Percentiles rank a stretch among this genome's conserved stretches.
Evolutionary conservation across 1,140 invertebrate species (phyloP).

Genomic region (Saccostrea cuccullata): DNA sequence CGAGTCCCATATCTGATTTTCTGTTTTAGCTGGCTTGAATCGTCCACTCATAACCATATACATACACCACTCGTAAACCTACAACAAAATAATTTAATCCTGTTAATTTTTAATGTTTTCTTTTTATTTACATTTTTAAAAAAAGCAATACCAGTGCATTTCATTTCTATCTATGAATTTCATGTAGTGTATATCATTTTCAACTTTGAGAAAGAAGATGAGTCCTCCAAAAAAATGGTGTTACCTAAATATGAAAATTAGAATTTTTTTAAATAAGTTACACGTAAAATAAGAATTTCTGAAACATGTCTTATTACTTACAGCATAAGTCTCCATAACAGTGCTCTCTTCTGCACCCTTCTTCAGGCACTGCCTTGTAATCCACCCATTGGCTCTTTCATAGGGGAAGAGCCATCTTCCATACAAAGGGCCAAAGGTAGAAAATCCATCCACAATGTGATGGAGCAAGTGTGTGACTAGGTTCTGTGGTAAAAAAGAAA

Average conservation of each 20-base stretch:
- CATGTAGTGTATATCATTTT: too few species aligned
- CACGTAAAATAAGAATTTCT: too few species aligned
- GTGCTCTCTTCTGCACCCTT: neutral
- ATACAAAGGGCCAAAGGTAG: slow-evolving; percentile 33
- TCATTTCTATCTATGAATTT: too few species aligned
- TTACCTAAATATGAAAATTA: too few species aligned
- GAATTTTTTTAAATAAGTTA: too few species aligned
- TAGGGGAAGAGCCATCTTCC: slow-evolving; percentile 19
- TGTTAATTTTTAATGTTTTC: too few species aligned
- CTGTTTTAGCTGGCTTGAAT: too few species aligned
- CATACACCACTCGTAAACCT: slow-evolving; percentile 15
- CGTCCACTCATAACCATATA: neutral
- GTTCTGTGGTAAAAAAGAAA: slow-evolving; percentile 32
- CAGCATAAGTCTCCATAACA: slow-evolving; percentile 12
- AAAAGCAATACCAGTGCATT: too few species aligned
- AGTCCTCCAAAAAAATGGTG: too few species aligned
- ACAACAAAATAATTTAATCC: neutral
- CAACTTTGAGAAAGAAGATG: too few species aligned
- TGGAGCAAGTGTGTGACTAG: slow-evolving; percentile 38
- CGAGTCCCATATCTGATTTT: too few species aligned
- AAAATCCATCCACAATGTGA: slow-evolving; percentile 18
- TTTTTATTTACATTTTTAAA: too few species aligned
- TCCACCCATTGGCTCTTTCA: slow-evolving; percentile 33
- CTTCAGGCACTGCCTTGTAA: slow-evolving; percentile 21
- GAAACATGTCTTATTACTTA: neutral